A percentile compares a stretch with the other conserved stretches of the same genome.
These are phyloP conservation scores for Drosophila nebulosa DNA, from an alignment of 1,140 invertebrate species.

Conservation along the genomic window DNA sequence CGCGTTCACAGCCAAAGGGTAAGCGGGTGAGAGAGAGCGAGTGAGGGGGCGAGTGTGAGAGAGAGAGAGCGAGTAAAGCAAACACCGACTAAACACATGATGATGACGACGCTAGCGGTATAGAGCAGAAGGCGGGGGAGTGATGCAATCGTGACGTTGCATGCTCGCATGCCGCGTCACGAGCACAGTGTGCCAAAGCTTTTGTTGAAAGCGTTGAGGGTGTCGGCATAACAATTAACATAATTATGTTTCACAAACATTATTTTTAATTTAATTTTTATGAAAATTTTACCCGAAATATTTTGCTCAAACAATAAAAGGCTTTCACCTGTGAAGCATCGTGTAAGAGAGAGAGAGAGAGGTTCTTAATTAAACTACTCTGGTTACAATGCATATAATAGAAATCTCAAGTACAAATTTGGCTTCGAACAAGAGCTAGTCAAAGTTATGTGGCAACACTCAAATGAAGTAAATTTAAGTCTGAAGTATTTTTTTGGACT, in stretches of 20 bases:
- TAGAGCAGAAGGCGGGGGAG: too few relatives aligned
- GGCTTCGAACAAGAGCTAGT: too few relatives aligned
- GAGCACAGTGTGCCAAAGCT: constrained; percentile 2
- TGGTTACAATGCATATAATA: too few relatives aligned
- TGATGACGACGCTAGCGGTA: background rate
- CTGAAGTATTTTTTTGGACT: too few relatives aligned
- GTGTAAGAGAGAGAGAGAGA: too few relatives aligned
- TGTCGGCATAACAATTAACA: constrained; percentile 1
- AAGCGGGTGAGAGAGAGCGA: background rate
- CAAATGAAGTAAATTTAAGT: too few relatives aligned
- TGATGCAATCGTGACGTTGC: background rate
- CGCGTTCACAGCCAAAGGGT: constrained; percentile 40
- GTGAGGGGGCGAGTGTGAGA: background rate
- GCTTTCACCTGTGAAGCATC: too few relatives aligned
- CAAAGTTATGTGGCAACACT: too few relatives aligned
- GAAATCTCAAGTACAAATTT: too few relatives aligned
- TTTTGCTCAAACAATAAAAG: background rate
- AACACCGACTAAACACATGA: constrained; percentile 36
- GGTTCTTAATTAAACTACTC: too few relatives aligned
- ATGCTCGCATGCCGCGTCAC: background rate
- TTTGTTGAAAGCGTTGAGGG: background rate
- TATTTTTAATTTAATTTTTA: constrained; percentile 1
- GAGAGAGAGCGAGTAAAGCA: constrained; percentile 31
- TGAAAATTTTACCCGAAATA: background rate
- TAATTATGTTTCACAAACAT: background rate